Evolutionary conservation across 2,888 invertebrate species (phyloP).

Genomic region (Agonum fuliginosum): DNA sequence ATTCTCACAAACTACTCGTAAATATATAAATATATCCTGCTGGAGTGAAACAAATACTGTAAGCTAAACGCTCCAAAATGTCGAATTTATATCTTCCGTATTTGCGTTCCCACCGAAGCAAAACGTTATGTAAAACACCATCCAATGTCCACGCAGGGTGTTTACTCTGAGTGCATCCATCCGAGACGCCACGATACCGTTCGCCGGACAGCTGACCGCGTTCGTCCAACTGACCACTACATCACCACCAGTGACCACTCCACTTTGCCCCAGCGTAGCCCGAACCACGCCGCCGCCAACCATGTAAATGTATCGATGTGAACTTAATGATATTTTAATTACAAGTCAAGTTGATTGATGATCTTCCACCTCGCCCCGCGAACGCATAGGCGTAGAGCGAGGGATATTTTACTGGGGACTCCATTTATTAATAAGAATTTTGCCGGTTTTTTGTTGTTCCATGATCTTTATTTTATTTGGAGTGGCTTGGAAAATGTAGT

Average conservation of each 20-base stretch:
- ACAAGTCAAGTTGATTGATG: slow-evolving; percentile 67
- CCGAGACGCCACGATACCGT: neutral
- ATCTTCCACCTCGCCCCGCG: slow-evolving; percentile 35
- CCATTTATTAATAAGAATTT: too few relatives aligned
- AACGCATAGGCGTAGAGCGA: too few relatives aligned
- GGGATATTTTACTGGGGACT: too few relatives aligned
- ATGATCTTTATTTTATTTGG: too few relatives aligned
- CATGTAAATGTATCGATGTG: slow-evolving; percentile 67
- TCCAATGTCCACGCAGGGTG: slow-evolving; percentile 4
- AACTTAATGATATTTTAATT: slow-evolving; percentile 69
- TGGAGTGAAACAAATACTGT: too few relatives aligned
- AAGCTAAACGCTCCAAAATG: neutral
- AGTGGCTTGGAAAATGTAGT: too few relatives aligned
- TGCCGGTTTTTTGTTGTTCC: too few relatives aligned
- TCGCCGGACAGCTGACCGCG: slow-evolving; percentile 6
- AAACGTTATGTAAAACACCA: neutral
- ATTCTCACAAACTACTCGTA: too few relatives aligned
- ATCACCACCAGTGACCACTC: neutral
- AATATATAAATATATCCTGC: too few relatives aligned
- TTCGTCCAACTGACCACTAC: neutral
- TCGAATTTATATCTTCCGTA: too few relatives aligned
- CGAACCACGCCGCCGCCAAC: slow-evolving; percentile 26
- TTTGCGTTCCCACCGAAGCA: too few relatives aligned
- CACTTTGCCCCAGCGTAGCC: neutral
- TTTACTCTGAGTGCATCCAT: neutral